Evolutionary conservation across 2,797 vertebrate genomes (phyloP), one percentile per base, ranked within the genome.

Genomic region (Rhinatrema bivittatum): DNA sequence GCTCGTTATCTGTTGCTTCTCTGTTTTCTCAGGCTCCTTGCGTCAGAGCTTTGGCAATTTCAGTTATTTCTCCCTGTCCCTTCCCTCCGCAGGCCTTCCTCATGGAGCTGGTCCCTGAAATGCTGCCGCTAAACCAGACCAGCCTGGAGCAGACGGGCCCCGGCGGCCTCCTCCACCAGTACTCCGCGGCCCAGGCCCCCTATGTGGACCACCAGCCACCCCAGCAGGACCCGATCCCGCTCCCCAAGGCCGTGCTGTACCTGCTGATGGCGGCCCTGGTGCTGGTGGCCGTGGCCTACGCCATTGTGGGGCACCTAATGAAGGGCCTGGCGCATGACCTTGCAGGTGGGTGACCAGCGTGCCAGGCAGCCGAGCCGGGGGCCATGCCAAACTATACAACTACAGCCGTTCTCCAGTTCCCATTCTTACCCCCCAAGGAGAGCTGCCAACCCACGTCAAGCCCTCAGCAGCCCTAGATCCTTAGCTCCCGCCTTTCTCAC

Each of bases 241-340:
- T 91, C 17, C 85, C 88, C 0, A 84, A 78, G 48, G 70, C 72
- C 0, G 81, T 86, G 14, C 17, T 91, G 7, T 91, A 91, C 24
- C 67, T 90, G 40, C 65, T 91, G 42, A 85, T 90, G 82, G 88
- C 86, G 0, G 84, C 63, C 0, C 26, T 85, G 56, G 84, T 89
- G 2, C 77, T 91, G 7, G 85, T 88, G 1, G 85, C 74, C 16
- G 82, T 89, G 3, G 86, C 86, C 12, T 91, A 90, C 40, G 85
- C 84, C 6, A 88, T 91, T 13, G 75, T 91, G 9, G 88, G 88
- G 39, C 88, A 91, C 62, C 77, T 91, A 20, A 87, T 91, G 60
- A 88, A 87, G 60, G 88, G 91, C 21, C 65, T 91, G 47, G 82
- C 82, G 26, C 84, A 85, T 9, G 87, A 91, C 60, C 60, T 90